Base-by-base conservation (phyloP, 2,888 invertebrate species). In the Ophion ellenae region DNA sequence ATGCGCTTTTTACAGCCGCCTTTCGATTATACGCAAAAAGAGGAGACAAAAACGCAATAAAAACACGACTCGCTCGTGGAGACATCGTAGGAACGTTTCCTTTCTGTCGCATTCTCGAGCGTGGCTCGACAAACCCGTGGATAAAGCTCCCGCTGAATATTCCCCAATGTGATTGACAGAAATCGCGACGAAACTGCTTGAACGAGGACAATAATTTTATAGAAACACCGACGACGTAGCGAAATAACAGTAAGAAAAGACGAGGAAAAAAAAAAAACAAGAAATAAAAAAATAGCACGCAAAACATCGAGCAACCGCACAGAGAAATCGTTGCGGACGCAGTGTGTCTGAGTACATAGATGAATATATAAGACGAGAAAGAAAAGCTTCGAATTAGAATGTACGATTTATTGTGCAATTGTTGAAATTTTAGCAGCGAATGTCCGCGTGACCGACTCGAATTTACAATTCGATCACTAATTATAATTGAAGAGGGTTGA, bases 121-220 rank as follows among this genome's bases (percentile, higher is more conserved):
- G 2, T 75, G 7, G 32, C 36, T 47, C 28, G 17, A 36, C 28
- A n/a, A 47, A 4, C 5, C 14, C 17, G 10, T 47, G 14, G 36
- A n/a, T 24, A 67, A 69, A 67, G 20, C 67, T 24, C 24, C 67
- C 40, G n/a, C 10, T 40, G 17, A 59, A 77, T 40, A 76, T 66
- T 28, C 47, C 53, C 40, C 20, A 40, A 59, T 17, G 45, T 24
- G 59, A 73, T 47, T 61, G 57, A 20, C 24, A 75, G 10, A 66
- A 45, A 71, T 67, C 77, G 61, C 78, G 81, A 70, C 57, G 73
- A 86, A 89, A 83, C 87, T 88, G 89, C 89, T 91, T 90, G 83
- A 90, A 90, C 87, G 87, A 90, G 90, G 91, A 91, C 91, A 91
- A 91, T 91, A 91, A 91, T 84, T 91, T 86, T 84, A 77, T 87